Evolutionary conservation across 2,888 invertebrate genomes (phyloP), one percentile per base, ranked within the genome.

Genomic region (Anoplius nigerrimus): DNA sequence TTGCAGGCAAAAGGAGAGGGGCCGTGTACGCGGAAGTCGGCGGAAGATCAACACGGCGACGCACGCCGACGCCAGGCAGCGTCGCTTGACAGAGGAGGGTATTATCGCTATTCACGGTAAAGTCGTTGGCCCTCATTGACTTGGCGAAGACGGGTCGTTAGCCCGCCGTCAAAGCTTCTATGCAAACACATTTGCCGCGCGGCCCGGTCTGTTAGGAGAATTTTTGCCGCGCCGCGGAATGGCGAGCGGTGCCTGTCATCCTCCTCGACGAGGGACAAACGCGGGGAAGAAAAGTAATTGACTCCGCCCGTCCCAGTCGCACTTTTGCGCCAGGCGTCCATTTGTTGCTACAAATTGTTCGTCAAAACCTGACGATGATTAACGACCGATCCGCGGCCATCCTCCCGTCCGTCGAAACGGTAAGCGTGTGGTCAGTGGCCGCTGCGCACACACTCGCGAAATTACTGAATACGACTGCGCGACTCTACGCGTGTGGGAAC

Each of bases 311-410:
- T 34, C 8, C 34, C 51, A 27, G 6, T 11, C 64, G 53, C 48
- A 48, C 21, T 34, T 61, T 53, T 57, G 54, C 34, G 62, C 34
- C 34, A 20, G n/a, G 20, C 8, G 66, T 55, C n/a, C 54, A 70
- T 70, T 64, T 58, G 51, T 46, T 43, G 46, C 18, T 18, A 64
- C 63, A 66, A 72, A 72, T 72, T 59, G 66, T 72, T 72, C 72
- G 66, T 66, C 21, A n/a, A 56, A n/a, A 42, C 18, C 51, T 16
- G 66, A 66, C 57, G 66, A 69, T 69, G 48, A 48, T 48, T 48
- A 48, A 48, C 48, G 48, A 18, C 34, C 34, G 34, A 34, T 16
- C 48, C 48, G 3, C 48, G 18, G 1, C 16, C 18, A 16, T 18
- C 48, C 6, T 18, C 16, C 4, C 2, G n/a, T 8, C 18, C n/a